Percentiles rank a stretch among this genome's conserved stretches.
phyloP scores from a whole-genome alignment of 2,888 invertebrate species.

The Sepioteuthis lessoniana region DNA sequence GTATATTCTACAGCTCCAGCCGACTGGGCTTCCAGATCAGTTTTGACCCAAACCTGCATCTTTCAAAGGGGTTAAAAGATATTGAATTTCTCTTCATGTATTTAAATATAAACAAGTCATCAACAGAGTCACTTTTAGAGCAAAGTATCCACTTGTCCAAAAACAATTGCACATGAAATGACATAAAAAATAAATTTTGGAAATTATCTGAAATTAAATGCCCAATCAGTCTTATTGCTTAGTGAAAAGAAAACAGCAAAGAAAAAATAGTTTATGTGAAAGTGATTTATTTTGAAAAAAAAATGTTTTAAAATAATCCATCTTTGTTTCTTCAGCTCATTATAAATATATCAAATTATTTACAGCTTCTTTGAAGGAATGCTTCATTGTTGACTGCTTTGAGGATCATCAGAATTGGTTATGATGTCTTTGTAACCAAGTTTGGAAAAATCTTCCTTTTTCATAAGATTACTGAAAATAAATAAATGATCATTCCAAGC shows the following conservation, averaged over 20 bases:
- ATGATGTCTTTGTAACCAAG: slow-evolving; percentile 81
- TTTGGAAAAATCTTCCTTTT: slow-evolving; percentile 91
- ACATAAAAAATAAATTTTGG: not conserved
- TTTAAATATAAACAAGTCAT: not conserved
- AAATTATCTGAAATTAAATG: not conserved
- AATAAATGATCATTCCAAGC: slow-evolving; percentile 41
- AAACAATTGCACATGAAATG: not conserved
- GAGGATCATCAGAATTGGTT: not conserved
- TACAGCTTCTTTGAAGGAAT: not conserved
- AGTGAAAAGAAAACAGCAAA: not conserved
- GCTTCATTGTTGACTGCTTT: not conserved
- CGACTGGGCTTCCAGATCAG: too few species aligned
- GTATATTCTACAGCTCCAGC: too few species aligned
- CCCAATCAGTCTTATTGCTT: too few species aligned
- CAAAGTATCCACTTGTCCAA: not conserved
- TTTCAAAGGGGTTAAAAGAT: too few species aligned
- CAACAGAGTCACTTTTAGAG: not conserved
- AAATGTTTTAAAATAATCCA: not conserved
- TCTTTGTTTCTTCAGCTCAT: not conserved
- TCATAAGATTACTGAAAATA: slow-evolving; percentile 84
- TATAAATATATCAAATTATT: not conserved
- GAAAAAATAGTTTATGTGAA: not conserved
- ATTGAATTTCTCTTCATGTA: not conserved
- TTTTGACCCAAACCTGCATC: too few species aligned
- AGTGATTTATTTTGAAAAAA: not conserved